phyloP scores from a whole-genome alignment of 2,113 vertebrate genomes.

The Mus spicilegus region DNA sequence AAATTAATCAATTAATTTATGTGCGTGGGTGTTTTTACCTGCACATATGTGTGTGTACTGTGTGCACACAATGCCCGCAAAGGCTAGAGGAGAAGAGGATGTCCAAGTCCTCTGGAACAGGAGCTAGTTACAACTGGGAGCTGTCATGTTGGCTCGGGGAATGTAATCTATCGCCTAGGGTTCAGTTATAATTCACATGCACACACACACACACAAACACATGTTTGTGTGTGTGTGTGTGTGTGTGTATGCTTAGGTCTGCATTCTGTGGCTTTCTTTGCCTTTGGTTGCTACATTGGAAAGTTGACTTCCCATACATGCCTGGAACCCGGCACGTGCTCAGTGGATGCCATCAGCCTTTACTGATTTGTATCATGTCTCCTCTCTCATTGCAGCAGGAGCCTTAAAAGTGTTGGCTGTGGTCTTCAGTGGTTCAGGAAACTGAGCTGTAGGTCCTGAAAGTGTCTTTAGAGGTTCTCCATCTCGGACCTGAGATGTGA shows the following conservation, averaged over 20 bases:
- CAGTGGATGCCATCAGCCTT: background rate
- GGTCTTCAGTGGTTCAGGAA: background rate
- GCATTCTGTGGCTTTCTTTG: background rate
- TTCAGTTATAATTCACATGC: background rate
- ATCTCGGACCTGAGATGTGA: background rate
- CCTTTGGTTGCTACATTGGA: background rate
- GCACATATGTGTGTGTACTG: background rate
- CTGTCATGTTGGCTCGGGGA: too few species aligned
- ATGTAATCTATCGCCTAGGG: background rate
- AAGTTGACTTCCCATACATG: background rate
- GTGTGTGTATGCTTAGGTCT: too few species aligned
- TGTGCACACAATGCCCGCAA: background rate
- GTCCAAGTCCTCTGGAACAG: too few species aligned
- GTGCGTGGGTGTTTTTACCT: background rate
- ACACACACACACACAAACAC: background rate
- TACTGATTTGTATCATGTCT: background rate
- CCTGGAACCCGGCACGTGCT: background rate
- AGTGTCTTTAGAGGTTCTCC: background rate
- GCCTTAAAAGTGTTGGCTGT: too few species aligned
- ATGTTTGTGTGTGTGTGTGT: too few species aligned
- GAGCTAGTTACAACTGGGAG: too few species aligned
- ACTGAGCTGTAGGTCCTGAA: background rate
- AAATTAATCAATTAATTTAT: background rate
- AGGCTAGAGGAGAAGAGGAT: background rate
- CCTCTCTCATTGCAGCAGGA: background rate